phyloP scores from a whole-genome alignment of 2,797 vertebrate species.

The Notolabrus celidotus region DNA sequence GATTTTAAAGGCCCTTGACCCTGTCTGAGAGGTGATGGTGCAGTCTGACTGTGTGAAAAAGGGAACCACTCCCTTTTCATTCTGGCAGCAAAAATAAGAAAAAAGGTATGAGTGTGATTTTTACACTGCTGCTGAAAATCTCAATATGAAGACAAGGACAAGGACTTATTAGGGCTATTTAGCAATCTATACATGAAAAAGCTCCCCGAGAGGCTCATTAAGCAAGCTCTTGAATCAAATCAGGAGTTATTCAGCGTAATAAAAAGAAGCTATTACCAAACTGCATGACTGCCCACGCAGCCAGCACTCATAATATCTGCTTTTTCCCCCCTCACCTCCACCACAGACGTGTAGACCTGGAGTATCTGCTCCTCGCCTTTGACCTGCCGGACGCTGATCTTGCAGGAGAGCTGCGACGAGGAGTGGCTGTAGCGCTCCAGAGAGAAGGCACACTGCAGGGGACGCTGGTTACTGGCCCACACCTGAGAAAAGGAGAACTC shows the following conservation, averaged over 20 bases:
- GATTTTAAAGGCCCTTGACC: constrained; percentile 95
- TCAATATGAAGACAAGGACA: constrained; percentile 54
- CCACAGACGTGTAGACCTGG: constrained; percentile 83
- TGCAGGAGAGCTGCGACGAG: constrained; percentile 92
- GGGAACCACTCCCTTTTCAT: constrained; percentile 87
- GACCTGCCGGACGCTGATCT: constrained; percentile 92
- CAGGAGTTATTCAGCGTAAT: constrained; percentile 61
- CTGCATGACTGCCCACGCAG: constrained; percentile 21
- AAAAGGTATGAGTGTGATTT: constrained; percentile 10
- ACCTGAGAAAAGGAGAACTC: constrained; percentile 94
- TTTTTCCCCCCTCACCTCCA: constrained; percentile 72
- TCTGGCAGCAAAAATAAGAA: constrained; percentile 71
- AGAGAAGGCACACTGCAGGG: constrained; percentile 94
- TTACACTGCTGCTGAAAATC: constrained; percentile 24
- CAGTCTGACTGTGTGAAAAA: constrained; percentile 91
- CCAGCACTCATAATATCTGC: neutral
- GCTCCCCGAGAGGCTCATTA: constrained; percentile 67
- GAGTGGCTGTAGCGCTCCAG: constrained; percentile 92
- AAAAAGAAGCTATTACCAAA: constrained; percentile 57
- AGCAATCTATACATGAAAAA: constrained; percentile 62
- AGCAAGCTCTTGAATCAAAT: constrained; percentile 68
- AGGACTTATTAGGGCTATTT: constrained; percentile 52
- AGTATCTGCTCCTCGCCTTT: constrained; percentile 94
- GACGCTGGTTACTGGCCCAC: constrained; percentile 91
- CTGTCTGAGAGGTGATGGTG: constrained; percentile 89